These are phyloP conservation scores for Callimorpha dominula DNA, from an alignment of 2,888 invertebrate genomes.

Conservation along the genomic window DNA sequence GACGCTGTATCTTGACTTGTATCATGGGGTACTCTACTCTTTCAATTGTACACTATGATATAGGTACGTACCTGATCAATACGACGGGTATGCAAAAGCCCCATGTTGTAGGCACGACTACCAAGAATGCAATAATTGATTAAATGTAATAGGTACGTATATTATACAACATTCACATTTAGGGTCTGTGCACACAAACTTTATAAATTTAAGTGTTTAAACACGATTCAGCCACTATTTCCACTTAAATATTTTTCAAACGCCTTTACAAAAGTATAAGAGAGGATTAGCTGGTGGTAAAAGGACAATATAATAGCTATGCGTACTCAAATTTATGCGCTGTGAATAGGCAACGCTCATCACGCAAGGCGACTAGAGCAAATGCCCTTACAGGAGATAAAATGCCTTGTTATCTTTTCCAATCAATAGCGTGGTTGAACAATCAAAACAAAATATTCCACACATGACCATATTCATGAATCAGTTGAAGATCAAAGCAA, in stretches of 20 bases:
- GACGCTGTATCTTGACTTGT: neutral
- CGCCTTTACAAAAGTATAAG: neutral
- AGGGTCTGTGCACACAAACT: neutral
- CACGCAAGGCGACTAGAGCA: neutral
- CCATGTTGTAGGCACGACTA: neutral
- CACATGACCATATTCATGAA: constrained; percentile 11
- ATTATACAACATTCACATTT: neutral
- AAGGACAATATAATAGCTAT: neutral
- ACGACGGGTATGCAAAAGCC: neutral
- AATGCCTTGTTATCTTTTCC: constrained; percentile 6
- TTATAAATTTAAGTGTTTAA: neutral
- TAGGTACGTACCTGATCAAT: neutral
- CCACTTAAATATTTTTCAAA: neutral
- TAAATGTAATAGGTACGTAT: neutral
- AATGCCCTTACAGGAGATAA: neutral
- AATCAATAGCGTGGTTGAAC: constrained; percentile 9
- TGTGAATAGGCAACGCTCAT: neutral
- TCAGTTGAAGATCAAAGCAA: constrained; percentile 10
- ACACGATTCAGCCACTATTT: neutral
- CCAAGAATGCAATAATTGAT: neutral
- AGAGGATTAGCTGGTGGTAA: neutral
- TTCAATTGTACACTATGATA: neutral
- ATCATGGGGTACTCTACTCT: no score
- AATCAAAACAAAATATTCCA: constrained; percentile 14
- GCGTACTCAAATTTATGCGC: neutral